These are phyloP conservation scores for Desmophyllum pertusum DNA, from an alignment of 92 coral and sea anemone genomes.

Conservation along the genomic window DNA sequence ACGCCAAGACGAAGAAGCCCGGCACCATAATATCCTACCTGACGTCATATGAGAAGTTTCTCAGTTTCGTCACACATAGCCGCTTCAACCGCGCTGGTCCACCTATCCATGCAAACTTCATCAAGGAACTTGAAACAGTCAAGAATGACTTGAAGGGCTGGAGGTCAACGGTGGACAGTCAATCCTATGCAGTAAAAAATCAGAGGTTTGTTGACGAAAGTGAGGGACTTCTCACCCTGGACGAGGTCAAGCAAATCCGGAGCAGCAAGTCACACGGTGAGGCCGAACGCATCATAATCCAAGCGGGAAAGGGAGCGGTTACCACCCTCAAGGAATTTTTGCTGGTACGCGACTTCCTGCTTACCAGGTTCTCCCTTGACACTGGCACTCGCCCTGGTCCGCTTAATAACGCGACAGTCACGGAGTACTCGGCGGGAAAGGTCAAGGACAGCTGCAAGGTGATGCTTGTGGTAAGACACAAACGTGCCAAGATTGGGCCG, in stretches of 20 bases:
- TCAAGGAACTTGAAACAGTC: no score
- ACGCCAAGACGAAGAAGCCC: no score
- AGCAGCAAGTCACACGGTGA: neutral
- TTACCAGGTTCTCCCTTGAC: neutral
- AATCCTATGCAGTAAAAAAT: neutral
- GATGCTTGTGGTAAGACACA: neutral
- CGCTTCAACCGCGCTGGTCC: no score
- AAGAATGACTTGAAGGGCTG: neutral
- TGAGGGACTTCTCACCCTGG: neutral
- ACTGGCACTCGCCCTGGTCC: slow-evolving; percentile 1
- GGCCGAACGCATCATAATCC: neutral
- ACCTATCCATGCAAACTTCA: no score
- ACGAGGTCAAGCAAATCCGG: neutral
- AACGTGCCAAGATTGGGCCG: neutral
- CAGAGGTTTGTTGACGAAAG: neutral
- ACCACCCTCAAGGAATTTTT: neutral
- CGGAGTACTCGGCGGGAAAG: neutral
- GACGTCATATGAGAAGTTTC: no score
- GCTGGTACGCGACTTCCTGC: neutral
- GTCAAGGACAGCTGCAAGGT: neutral
- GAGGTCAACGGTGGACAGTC: neutral
- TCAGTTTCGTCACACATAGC: no score
- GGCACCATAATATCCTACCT: no score
- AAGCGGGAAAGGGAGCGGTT: neutral
- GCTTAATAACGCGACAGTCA: neutral